phyloP scores from a whole-genome alignment of 53 echinoderm and acorn worm species.

The Zoroaster sp. region DNA sequence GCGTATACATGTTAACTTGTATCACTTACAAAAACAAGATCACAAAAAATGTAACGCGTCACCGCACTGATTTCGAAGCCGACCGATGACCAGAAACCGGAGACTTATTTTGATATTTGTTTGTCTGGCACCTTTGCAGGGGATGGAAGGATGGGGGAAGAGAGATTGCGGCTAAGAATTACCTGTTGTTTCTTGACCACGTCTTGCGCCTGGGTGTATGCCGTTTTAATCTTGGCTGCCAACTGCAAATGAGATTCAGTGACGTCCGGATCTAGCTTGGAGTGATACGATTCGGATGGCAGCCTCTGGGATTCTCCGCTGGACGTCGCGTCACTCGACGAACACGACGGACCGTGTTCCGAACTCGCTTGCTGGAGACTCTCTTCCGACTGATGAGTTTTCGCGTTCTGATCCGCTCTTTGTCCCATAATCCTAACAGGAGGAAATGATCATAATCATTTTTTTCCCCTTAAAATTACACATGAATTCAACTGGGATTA shows the following conservation, averaged over 20 bases:
- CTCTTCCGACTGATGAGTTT: slow-evolving; percentile 78
- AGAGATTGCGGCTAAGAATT: too few relatives aligned
- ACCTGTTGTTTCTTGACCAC: slow-evolving; percentile 1
- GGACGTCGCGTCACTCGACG: not conserved
- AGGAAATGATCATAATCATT: too few relatives aligned
- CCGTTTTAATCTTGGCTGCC: not conserved
- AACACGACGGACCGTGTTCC: not conserved
- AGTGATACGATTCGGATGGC: not conserved
- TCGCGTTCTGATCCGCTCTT: slow-evolving; percentile 78
- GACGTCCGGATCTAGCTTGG: not conserved
- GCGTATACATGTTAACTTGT: too few relatives aligned
- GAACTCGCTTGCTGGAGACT: not conserved
- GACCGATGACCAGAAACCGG: too few relatives aligned
- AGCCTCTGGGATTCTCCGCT: not conserved
- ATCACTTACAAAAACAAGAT: too few relatives aligned
- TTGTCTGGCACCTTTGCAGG: too few relatives aligned
- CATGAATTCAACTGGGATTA: too few relatives aligned
- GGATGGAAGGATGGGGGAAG: too few relatives aligned
- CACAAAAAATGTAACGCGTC: too few relatives aligned
- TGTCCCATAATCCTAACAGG: slow-evolving; percentile 82
- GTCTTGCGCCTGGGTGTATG: not conserved
- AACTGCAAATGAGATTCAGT: not conserved
- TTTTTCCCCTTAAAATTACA: too few relatives aligned
- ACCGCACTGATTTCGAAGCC: too few relatives aligned
- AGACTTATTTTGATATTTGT: too few relatives aligned